phyloP scores from a whole-genome alignment of 2,113 vertebrate species.

The Colius striatus region DNA sequence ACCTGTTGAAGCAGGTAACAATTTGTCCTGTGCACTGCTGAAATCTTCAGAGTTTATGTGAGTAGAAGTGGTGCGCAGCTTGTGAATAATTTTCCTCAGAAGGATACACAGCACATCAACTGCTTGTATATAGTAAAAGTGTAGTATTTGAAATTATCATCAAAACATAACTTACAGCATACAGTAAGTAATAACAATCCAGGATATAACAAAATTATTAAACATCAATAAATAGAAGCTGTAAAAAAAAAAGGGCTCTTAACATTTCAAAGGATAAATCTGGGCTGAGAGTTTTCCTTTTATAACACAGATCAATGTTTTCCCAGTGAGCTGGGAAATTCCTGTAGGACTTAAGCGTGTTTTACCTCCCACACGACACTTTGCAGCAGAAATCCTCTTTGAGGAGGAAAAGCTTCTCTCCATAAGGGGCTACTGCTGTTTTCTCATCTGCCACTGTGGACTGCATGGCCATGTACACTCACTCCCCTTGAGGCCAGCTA shows the following conservation, averaged over 20 bases:
- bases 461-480: background rate
- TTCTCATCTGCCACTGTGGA: background rate
- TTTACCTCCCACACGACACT: background rate
- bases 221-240: background rate
- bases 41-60: background rate
- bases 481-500: background rate
- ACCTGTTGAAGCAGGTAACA: background rate
- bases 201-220: background rate
- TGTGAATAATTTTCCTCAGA: background rate
- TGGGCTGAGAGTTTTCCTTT: background rate
- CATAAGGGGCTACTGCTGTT: background rate
- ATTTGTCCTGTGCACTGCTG: background rate
- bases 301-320: background rate
- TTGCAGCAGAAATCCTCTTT: background rate
- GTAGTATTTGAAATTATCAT: background rate
- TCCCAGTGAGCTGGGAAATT: conserved; percentile 3
- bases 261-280: background rate
- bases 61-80: background rate
- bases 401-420: background rate
- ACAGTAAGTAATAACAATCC: background rate
- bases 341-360: background rate
- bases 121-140: background rate
- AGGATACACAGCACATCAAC: background rate
- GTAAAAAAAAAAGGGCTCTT: background rate
- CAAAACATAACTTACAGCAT: background rate